Conservation (phyloP, 1,140 invertebrate species). For the Trachymyrmex cornetzi region DNA sequence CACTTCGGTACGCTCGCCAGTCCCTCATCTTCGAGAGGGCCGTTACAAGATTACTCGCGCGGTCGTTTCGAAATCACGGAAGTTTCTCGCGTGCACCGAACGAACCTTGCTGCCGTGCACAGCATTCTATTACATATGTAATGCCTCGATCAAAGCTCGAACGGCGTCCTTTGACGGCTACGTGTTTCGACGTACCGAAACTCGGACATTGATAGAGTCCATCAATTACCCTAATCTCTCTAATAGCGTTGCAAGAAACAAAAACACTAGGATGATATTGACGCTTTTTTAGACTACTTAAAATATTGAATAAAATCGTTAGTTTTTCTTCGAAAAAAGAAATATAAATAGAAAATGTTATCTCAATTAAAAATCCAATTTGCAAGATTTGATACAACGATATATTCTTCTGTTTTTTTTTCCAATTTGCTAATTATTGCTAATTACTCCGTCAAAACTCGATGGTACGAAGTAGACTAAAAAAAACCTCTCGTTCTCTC, state of each 20-base stretch:
- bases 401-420: not conserved
- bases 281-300: not conserved
- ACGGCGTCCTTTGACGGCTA: slow-evolving; percentile 21
- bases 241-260: not conserved
- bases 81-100: slow-evolving; percentile 26
- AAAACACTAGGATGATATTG: not conserved
- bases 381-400: not conserved
- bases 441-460: not conserved
- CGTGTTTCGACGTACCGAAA: slow-evolving; percentile 15
- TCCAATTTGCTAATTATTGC: not conserved
- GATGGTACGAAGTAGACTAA: not conserved
- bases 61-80: slow-evolving; percentile 46
- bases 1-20: slow-evolving; percentile 36
- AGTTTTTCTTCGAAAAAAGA: not conserved
- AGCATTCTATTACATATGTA: slow-evolving; percentile 31
- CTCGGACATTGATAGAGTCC: slow-evolving; percentile 1
- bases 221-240: slow-evolving; percentile 7
- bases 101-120: not conserved
- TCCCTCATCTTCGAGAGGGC: slow-evolving; percentile 31
- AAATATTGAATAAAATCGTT: not conserved
- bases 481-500: not conserved
- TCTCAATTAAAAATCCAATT: not conserved
- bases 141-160: slow-evolving; percentile 7
- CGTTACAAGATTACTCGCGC: slow-evolving; percentile 47
- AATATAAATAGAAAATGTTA: not conserved